Evolutionary conservation across 1,140 invertebrate genomes (phyloP), one percentile per base, ranked within the genome.

Genomic region (Heliconius hewitsoni): DNA sequence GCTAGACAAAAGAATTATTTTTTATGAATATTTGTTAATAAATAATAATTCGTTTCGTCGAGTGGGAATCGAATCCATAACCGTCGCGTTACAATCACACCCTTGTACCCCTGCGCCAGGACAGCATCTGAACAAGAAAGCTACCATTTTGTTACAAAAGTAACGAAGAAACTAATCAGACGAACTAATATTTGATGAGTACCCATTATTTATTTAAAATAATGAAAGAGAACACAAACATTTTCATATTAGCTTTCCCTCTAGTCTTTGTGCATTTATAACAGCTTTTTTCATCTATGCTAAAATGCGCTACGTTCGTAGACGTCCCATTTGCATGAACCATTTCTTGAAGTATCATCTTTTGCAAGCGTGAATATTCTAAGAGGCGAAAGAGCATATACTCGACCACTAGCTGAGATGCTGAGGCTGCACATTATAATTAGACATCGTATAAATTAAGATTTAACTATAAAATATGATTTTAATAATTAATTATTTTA

Each of bases 321-420:
- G 60, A 77, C 57, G 19, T 55, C 72, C 71, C 60, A 78, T 83
- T 57, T 81, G 82, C 77, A 78, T 79, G 77, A 78, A 80, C 74
- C 80, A 81, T 81, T 79, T 77, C 74, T 79, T 75, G 34, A 83
- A 81, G 77, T 76, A 42, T 57, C 77, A 37, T 76, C 60, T 74
- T 74, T 79, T 82, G 75, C 52, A 50, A 34, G 74, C 77, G 74
- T 77, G 71, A 77, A 79, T 74, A 76, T 76, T 81, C 73, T 79
- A 74, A 79, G 74, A 73, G 77, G 60, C 60, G 27, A 66, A 66
- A 30, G 27, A 66, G 27, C 60, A 66, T 66, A 66, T 66, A 66
- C 60, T 66, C 60, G 9, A 66, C 60, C 13, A 13, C 13, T 66
- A 66, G 27, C 23, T 16, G 60, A 66, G 9, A 11, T 66, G 60